A percentile compares a stretch with the other conserved stretches of the same genome.
Evolutionary conservation across 2,888 invertebrate genomes (phyloP).

Genomic region (Plagodis pulveraria): DNA sequence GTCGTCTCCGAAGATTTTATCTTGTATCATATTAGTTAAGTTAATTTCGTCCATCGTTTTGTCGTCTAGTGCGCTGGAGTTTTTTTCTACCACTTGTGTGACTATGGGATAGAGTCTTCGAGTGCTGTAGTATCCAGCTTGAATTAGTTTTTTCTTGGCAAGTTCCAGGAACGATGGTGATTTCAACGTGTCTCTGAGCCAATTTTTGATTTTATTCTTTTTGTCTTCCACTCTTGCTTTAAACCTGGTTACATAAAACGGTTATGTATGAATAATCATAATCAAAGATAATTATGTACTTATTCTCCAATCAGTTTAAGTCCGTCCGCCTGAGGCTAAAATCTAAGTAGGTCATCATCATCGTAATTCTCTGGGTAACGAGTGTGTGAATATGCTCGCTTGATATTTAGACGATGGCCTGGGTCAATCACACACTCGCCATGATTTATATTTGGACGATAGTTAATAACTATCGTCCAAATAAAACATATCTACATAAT

Average conservation of each 20-base stretch:
- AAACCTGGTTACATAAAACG: conserved; percentile 51
- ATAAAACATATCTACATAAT: too few relatives aligned
- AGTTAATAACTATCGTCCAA: too few relatives aligned
- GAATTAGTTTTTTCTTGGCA: conserved; percentile 68
- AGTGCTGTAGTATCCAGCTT: conserved; percentile 58
- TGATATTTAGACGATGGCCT: too few relatives aligned
- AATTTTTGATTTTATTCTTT: conserved; percentile 73
- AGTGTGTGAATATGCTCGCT: too few relatives aligned
- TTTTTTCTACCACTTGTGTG: conserved; percentile 28
- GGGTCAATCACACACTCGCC: too few relatives aligned
- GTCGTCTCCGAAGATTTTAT: conserved; percentile 60
- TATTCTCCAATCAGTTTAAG: too few relatives aligned
- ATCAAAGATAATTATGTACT: too few relatives aligned
- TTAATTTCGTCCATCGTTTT: conserved; percentile 68
- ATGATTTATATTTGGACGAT: too few relatives aligned
- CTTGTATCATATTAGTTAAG: conserved; percentile 67
- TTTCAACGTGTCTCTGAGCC: conserved; percentile 71
- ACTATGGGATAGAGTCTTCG: conserved; percentile 22
- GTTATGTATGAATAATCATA: too few relatives aligned
- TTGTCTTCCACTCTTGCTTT: conserved; percentile 74
- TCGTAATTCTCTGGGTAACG: too few relatives aligned
- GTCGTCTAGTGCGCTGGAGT: conserved; percentile 55
- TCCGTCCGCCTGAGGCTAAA: too few relatives aligned
- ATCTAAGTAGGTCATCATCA: too few relatives aligned
- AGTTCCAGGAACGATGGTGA: conserved; percentile 69